These are phyloP conservation scores for Gymnorhina tibicen DNA, from an alignment of 2,113 vertebrate genomes.

Conservation along the genomic window DNA sequence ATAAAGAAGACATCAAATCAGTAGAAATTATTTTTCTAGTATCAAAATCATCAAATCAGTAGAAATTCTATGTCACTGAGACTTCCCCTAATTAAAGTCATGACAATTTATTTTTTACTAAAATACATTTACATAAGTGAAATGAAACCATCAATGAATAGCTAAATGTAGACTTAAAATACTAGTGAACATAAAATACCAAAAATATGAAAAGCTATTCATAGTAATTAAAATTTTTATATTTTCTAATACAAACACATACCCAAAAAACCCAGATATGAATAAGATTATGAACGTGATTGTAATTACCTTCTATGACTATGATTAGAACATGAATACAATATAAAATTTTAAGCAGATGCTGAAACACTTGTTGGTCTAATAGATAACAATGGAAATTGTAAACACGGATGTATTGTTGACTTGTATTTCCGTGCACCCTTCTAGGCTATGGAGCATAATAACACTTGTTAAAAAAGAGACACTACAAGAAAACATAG, in stretches of 20 bases:
- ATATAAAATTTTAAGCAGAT: neutral
- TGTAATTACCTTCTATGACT: neutral
- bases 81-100: neutral
- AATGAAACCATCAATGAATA: neutral
- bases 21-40: neutral
- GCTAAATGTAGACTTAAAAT: neutral
- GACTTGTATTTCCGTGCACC: neutral
- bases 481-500: neutral
- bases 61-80: neutral
- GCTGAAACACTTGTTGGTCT: neutral
- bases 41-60: neutral
- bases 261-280: accelerated
- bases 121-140: neutral
- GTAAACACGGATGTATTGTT: neutral
- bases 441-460: neutral
- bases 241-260: neutral
- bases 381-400: neutral
- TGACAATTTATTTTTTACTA: neutral
- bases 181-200: neutral
- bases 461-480: neutral
- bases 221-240: neutral
- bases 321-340: neutral
- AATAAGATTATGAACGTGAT: neutral
- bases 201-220: neutral
- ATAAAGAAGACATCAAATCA: neutral